These are phyloP conservation scores for Erinaceus europaeus DNA, from an alignment of 2,113 vertebrate genomes.

Conservation along the genomic window DNA sequence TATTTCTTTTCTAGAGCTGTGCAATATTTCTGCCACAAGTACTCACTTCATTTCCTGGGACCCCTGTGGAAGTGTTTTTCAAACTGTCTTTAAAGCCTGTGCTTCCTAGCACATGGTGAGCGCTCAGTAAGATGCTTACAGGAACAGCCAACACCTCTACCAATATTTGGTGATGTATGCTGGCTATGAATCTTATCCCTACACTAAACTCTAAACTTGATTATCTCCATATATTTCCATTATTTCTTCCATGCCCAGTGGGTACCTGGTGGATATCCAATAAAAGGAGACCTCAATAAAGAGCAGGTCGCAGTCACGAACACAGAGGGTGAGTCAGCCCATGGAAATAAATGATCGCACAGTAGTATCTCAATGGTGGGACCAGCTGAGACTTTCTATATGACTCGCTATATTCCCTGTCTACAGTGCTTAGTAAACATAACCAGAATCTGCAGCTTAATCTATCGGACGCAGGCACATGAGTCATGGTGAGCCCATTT, in stretches of 20 bases:
- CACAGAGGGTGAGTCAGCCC: background rate
- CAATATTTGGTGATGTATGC: no score
- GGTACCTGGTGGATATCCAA: background rate
- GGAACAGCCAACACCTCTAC: no score
- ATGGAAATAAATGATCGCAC: background rate
- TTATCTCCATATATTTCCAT: background rate
- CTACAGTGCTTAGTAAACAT: background rate
- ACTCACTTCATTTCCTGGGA: background rate
- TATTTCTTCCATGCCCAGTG: background rate
- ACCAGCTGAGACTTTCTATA: background rate
- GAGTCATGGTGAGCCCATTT: background rate
- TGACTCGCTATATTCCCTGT: background rate
- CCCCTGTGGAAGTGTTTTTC: background rate
- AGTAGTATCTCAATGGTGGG: background rate
- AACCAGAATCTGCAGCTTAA: background rate
- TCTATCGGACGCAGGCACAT: background rate
- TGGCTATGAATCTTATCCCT: no score
- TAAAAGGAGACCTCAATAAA: background rate
- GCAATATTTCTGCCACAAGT: background rate
- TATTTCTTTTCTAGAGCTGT: background rate
- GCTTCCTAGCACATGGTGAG: background rate
- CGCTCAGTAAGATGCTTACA: background rate
- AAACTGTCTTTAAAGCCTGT: background rate
- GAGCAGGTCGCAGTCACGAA: background rate
- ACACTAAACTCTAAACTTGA: background rate